These are phyloP conservation scores for Helarctos malayanus DNA, from an alignment of 2,797 vertebrate genomes.

Conservation along the genomic window DNA sequence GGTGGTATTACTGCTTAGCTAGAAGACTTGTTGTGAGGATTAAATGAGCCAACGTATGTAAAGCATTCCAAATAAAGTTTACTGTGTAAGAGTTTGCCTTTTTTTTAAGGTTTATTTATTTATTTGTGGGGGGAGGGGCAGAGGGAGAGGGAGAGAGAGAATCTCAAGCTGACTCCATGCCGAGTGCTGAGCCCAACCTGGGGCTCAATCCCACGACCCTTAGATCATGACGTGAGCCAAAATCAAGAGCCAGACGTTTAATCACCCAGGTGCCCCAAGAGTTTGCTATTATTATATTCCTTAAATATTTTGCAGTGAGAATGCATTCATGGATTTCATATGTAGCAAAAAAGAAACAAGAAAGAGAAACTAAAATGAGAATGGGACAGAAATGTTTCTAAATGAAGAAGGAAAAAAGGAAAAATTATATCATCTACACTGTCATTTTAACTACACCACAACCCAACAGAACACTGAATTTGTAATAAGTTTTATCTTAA, in stretches of 20 bases:
- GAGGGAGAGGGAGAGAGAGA: not conserved
- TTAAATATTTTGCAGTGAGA: conserved; percentile 63
- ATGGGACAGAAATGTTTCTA: conserved; percentile 22
- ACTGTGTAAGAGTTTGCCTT: not conserved
- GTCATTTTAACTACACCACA: conserved; percentile 42
- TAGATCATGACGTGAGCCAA: not conserved
- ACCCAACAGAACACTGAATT: conserved; percentile 22
- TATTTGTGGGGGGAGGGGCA: no score
- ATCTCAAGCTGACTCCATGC: not conserved
- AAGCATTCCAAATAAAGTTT: conserved; percentile 38
- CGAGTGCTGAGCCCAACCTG: not conserved
- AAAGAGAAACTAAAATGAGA: not conserved
- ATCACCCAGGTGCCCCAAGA: not conserved
- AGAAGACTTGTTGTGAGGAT: not conserved
- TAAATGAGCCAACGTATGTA: not conserved
- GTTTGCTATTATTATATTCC: not conserved
- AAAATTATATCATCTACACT: not conserved
- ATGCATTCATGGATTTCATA: conserved; percentile 39
- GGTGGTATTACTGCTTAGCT: not conserved
- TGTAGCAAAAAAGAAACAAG: not conserved
- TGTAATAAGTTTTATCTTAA: conserved; percentile 13
- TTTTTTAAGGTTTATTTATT: not conserved
- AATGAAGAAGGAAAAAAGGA: not conserved
- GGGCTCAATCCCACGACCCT: not conserved
- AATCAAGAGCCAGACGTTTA: not conserved